Evolutionary conservation across 2,113 vertebrate species (phyloP).

Genomic region (Vulpes vulpes): DNA sequence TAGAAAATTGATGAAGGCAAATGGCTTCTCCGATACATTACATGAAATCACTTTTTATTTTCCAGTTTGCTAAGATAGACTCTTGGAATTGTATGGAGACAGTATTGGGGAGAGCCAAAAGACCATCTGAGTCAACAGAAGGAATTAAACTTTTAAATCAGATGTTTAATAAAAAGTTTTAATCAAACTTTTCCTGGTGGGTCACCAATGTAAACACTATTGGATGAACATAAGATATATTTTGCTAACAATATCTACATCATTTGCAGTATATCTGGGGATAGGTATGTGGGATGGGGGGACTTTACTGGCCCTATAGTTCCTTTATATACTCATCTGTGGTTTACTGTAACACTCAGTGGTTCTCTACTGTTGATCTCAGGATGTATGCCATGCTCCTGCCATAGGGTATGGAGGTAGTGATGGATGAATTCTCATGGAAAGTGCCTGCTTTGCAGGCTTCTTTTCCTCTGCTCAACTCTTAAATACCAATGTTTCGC

Average conservation of each 20-base stretch:
- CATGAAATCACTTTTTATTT: slow-evolving; percentile 57
- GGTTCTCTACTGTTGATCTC: neutral
- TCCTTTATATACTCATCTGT: neutral
- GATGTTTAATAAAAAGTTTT: slow-evolving; percentile 28
- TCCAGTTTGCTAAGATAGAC: slow-evolving; percentile 52
- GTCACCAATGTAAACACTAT: neutral
- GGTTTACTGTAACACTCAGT: neutral
- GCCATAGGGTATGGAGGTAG: neutral
- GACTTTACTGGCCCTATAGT: neutral
- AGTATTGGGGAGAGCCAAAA: neutral
- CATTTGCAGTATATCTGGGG: neutral
- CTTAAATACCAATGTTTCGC: neutral
- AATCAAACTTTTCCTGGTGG: neutral
- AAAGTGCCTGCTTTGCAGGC: neutral
- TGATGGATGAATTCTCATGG: neutral
- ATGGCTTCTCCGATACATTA: slow-evolving; percentile 40
- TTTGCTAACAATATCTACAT: neutral
- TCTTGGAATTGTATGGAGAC: neutral
- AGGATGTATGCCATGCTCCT: neutral
- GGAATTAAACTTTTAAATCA: neutral
- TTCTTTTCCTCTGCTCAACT: neutral
- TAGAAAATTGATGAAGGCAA: slow-evolving; percentile 47
- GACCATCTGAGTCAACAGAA: slow-evolving; percentile 30
- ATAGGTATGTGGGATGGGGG: neutral
- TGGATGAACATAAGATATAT: neutral